Conservation (phyloP, 1,140 invertebrate genomes). For the Melitaea cinxia region DNA sequence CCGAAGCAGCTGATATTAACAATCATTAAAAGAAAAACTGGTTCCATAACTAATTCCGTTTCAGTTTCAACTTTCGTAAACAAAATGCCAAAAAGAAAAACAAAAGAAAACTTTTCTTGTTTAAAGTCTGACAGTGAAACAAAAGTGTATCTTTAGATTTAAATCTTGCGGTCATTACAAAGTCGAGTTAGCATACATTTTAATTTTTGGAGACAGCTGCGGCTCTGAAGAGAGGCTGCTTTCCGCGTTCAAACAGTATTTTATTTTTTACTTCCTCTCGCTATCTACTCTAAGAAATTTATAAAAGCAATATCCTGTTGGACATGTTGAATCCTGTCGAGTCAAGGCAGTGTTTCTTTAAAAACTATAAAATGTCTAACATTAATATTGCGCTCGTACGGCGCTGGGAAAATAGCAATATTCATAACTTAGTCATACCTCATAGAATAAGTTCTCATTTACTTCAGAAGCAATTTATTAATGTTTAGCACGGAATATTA, state of each 20-base stretch:
- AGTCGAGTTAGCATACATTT: constrained; percentile 55
- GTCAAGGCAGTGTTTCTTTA: constrained; percentile 11
- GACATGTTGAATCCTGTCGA: constrained; percentile 10
- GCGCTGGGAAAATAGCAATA: constrained; percentile 1
- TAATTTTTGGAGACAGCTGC: constrained; percentile 43
- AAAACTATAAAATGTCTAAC: constrained; percentile 16
- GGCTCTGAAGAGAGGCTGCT: constrained; percentile 11
- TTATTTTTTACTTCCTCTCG: constrained; percentile 13
- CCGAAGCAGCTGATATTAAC: not conserved
- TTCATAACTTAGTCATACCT: constrained; percentile 2
- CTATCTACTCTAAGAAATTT: constrained; percentile 6
- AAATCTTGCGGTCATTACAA: constrained; percentile 65
- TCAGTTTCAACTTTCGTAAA: constrained; percentile 2
- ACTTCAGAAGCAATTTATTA: constrained; percentile 7
- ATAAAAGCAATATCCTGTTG: constrained; percentile 13
- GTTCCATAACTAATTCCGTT: not conserved
- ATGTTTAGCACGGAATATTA: not conserved
- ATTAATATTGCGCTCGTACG: constrained; percentile 11
- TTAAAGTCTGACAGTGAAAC: constrained; percentile 45
- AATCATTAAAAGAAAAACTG: not conserved
- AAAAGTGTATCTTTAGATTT: constrained; percentile 58
- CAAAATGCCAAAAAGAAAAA: constrained; percentile 12
- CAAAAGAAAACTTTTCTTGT: constrained; percentile 52
- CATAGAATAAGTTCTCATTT: constrained; percentile 6
- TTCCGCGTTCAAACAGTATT: constrained; percentile 18